Evolutionary conservation across 1,140 invertebrate genomes (phyloP).

Genomic region (Arctopsyche grandis): DNA sequence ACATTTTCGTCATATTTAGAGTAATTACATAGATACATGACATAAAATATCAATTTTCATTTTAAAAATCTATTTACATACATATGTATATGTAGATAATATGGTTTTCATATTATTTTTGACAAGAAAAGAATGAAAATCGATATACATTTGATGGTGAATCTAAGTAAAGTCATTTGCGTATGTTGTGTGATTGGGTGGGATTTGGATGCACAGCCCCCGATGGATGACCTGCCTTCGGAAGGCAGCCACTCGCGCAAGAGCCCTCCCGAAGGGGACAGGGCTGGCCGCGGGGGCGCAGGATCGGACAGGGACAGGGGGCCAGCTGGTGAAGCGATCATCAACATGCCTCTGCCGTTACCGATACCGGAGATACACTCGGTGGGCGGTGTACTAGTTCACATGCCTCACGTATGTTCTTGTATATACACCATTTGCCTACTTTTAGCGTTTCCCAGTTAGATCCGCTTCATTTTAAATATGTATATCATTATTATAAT

Average conservation of each 20-base stretch:
- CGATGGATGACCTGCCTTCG: conserved; percentile 46
- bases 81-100: too few relatives aligned
- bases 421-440: conserved; percentile 42
- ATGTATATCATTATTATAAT: conserved; percentile 2
- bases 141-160: too few relatives aligned
- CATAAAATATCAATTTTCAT: too few relatives aligned
- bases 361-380: conserved; percentile 72
- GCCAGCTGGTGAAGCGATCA: conserved; percentile 65
- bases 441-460: conserved; percentile 23
- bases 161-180: neutral
- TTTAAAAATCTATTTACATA: too few relatives aligned
- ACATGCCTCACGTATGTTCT: conserved; percentile 88
- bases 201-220: conserved; percentile 26
- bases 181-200: conserved; percentile 16
- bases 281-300: conserved; percentile 52
- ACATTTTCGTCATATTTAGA: too few relatives aligned
- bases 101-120: too few relatives aligned
- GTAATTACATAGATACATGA: too few relatives aligned
- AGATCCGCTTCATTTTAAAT: conserved; percentile 28
- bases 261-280: conserved; percentile 43
- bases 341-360: conserved; percentile 67
- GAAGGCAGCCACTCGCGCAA: conserved; percentile 49
- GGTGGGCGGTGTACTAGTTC: conserved; percentile 84
- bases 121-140: too few relatives aligned
- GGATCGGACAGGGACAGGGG: conserved; percentile 47